These are phyloP conservation scores for Rhagologus leucostigma DNA, from an alignment of 2,113 vertebrate species.

Conservation along the genomic window DNA sequence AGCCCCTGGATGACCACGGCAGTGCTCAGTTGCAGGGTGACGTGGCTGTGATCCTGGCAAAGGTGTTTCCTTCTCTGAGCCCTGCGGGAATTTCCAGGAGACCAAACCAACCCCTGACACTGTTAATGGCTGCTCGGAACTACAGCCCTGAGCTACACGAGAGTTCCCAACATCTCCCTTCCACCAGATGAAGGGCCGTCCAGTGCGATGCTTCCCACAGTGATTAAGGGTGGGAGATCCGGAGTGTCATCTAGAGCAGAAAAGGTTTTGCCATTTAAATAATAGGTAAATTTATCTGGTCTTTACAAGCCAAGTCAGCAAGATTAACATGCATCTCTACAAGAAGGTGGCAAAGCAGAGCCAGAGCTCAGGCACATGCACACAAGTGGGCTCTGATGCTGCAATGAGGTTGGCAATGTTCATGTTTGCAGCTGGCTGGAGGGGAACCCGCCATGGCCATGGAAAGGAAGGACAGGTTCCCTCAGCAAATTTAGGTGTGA, in stretches of 20 bases:
- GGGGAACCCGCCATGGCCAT: rapidly evolving
- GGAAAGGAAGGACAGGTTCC: neutral
- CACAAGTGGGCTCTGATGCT: rapidly evolving
- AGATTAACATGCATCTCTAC: neutral
- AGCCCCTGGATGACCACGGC: neutral
- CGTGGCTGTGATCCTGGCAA: neutral
- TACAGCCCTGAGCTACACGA: rapidly evolving
- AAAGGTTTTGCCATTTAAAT: neutral
- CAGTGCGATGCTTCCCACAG: neutral
- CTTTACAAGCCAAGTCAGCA: no score
- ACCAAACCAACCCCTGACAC: neutral
- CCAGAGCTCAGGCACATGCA: neutral
- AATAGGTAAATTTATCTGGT: neutral
- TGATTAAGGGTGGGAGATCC: neutral
- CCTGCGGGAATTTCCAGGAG: neutral
- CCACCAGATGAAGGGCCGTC: rapidly evolving
- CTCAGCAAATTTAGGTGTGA: neutral
- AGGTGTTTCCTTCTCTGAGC: neutral
- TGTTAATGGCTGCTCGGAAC: rapidly evolving
- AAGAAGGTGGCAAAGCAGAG: neutral
- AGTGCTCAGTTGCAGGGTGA: neutral
- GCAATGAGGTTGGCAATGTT: rapidly evolving
- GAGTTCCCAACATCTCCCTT: no score
- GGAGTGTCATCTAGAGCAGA: no score
- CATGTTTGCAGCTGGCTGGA: neutral